Percentiles rank a stretch among this genome's conserved stretches.
Conservation (phyloP, 2,888 invertebrate species). For the Hoplodrina blanda region DNA sequence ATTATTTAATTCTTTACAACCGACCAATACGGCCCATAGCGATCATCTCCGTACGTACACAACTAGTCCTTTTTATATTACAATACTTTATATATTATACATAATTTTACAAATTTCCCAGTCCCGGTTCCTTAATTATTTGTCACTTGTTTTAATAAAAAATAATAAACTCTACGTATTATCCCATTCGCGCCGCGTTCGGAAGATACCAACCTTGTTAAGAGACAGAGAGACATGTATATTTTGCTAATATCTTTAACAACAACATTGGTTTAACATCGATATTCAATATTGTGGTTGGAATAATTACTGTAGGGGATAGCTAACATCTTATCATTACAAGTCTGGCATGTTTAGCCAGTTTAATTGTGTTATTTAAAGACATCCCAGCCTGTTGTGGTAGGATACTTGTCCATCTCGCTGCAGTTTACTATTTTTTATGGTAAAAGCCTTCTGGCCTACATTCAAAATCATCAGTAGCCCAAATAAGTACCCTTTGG, state of each 20-base stretch:
- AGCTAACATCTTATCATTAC: not conserved
- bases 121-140: slow-evolving; percentile 59
- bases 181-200: slow-evolving; percentile 40
- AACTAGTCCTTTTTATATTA: slow-evolving; percentile 54
- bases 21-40: not conserved
- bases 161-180: slow-evolving; percentile 38
- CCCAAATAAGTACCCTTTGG: not conserved
- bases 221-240: slow-evolving; percentile 59
- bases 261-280: slow-evolving; percentile 62
- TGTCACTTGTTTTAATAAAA: slow-evolving; percentile 38
- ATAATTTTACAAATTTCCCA: slow-evolving; percentile 53
- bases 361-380: not conserved
- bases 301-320: slow-evolving; percentile 50
- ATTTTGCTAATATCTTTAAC: slow-evolving; percentile 62
- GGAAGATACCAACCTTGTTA: slow-evolving; percentile 53
- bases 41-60: slow-evolving; percentile 10
- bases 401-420: too few species aligned
- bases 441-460: not conserved
- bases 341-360: not conserved
- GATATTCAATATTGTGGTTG: slow-evolving; percentile 36
- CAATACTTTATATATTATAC: slow-evolving; percentile 45
- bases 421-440: not conserved
- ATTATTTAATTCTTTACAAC: slow-evolving; percentile 31
- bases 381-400: not conserved
- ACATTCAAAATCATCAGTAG: not conserved